phyloP scores from a whole-genome alignment of 2,113 vertebrate species.

The Gorsachius goisagi region DNA sequence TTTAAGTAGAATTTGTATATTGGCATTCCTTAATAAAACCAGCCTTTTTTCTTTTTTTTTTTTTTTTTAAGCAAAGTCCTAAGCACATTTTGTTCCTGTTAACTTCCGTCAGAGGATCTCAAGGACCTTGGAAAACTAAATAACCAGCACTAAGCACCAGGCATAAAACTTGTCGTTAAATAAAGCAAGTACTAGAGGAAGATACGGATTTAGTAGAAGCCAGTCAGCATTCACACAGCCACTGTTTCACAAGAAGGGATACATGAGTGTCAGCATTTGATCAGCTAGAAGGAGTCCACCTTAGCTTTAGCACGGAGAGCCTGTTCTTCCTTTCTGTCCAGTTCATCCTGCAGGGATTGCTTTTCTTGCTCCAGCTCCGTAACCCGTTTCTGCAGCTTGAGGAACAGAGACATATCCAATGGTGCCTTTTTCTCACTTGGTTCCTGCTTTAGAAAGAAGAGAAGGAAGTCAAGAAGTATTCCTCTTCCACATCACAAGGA shows the following conservation, averaged over 20 bases:
- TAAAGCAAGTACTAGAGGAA: not conserved
- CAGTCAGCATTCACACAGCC: constrained; percentile 5
- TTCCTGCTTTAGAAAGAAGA: constrained; percentile 76
- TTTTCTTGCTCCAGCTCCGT: constrained; percentile 96
- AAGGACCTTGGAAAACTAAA: not conserved
- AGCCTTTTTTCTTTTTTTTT: no score
- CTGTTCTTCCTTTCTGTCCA: constrained; percentile 94
- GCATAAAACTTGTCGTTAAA: not conserved
- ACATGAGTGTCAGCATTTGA: not conserved
- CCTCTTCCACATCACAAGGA: not conserved
- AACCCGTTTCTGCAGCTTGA: constrained; percentile 97
- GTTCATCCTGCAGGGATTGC: constrained; percentile 90
- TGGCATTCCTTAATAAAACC: not conserved
- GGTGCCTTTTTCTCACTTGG: constrained; percentile 84
- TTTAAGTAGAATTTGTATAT: not conserved
- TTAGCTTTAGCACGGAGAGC: constrained; percentile 88
- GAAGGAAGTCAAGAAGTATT: not conserved
- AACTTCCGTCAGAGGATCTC: not conserved
- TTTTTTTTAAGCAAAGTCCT: not conserved
- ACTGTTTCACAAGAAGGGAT: not conserved
- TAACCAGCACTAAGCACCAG: not conserved
- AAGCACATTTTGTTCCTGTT: not conserved
- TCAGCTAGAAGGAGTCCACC: constrained; percentile 68
- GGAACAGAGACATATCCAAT: constrained; percentile 93
- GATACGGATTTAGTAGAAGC: not conserved